Percentiles rank a stretch among this genome's conserved stretches.
phyloP scores from a whole-genome alignment of 2,888 invertebrate species.

The Parascotia fuliginaria region DNA sequence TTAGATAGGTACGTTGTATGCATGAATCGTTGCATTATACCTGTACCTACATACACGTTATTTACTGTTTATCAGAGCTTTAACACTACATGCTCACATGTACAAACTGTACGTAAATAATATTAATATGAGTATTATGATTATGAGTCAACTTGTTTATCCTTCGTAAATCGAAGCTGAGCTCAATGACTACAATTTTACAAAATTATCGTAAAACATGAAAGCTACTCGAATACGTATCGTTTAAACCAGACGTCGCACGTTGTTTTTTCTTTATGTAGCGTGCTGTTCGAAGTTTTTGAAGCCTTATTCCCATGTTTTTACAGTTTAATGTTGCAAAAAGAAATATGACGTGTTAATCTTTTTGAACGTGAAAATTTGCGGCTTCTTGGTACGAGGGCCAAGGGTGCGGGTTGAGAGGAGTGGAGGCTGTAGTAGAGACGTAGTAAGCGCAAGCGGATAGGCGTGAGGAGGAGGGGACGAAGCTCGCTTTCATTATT shows the following conservation, averaged over 20 bases:
- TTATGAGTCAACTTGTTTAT: constrained; percentile 66
- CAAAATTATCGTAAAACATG: constrained; percentile 69
- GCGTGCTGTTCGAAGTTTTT: constrained; percentile 13
- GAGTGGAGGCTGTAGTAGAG: constrained; percentile 68
- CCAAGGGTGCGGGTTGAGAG: constrained; percentile 53
- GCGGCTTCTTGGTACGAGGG: constrained; percentile 53
- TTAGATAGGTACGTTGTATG: constrained; percentile 9
- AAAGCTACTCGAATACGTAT: constrained; percentile 52
- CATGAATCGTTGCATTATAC: constrained; percentile 54
- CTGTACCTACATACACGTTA: no score
- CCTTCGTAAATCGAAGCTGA: constrained; percentile 47
- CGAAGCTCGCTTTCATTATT: constrained; percentile 63
- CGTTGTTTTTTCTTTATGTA: not conserved
- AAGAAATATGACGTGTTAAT: not conserved
- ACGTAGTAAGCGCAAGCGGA: constrained; percentile 65
- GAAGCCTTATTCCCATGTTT: not conserved
- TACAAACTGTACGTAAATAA: constrained; percentile 15
- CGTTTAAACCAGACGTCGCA: constrained; percentile 41
- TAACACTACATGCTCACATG: not conserved
- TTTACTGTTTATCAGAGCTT: constrained; percentile 22
- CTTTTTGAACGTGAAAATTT: constrained; percentile 11
- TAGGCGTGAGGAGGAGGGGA: constrained; percentile 38
- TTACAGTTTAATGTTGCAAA: constrained; percentile 15
- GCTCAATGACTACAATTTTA: constrained; percentile 67
- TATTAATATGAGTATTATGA: constrained; percentile 12